A percentile compares a stretch with the other conserved stretches of the same genome.
phyloP scores from a whole-genome alignment of 2,797 vertebrate species.

The Channa striata region DNA sequence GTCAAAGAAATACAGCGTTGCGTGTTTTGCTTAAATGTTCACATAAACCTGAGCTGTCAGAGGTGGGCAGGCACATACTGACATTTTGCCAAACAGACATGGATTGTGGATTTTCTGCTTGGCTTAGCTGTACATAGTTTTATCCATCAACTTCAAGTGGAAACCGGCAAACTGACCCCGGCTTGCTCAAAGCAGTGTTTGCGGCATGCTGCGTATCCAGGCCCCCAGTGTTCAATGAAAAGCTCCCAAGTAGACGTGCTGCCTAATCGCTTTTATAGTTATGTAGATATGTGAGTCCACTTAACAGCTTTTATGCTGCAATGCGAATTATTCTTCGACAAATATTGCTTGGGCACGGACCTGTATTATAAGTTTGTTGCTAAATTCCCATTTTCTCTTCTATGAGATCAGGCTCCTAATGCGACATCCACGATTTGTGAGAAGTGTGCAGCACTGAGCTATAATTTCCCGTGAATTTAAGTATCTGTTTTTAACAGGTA shows the following conservation, averaged over 20 bases:
- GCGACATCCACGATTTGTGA: neutral
- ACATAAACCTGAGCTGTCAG: conserved; percentile 83
- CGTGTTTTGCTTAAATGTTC: conserved; percentile 83
- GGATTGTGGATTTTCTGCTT: conserved; percentile 63
- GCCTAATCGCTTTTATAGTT: neutral
- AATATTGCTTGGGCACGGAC: neutral
- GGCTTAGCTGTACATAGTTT: conserved; percentile 27
- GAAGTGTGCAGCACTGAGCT: neutral
- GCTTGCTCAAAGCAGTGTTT: neutral
- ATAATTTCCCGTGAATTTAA: neutral
- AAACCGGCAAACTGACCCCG: neutral
- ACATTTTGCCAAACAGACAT: conserved; percentile 71
- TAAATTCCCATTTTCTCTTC: neutral
- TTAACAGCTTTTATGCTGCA: neutral
- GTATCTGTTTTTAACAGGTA: neutral
- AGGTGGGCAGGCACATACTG: conserved; percentile 58
- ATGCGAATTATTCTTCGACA: neutral
- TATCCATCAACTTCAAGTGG: conserved; percentile 20
- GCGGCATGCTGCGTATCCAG: neutral
- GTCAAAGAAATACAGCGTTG: conserved; percentile 82
- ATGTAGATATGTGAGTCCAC: neutral
- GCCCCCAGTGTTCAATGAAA: neutral
- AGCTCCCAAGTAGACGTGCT: neutral
- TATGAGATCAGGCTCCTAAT: neutral
- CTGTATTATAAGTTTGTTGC: neutral